Conservation (phyloP, 2,797 vertebrate species). For the Cheirogaleus major region DNA sequence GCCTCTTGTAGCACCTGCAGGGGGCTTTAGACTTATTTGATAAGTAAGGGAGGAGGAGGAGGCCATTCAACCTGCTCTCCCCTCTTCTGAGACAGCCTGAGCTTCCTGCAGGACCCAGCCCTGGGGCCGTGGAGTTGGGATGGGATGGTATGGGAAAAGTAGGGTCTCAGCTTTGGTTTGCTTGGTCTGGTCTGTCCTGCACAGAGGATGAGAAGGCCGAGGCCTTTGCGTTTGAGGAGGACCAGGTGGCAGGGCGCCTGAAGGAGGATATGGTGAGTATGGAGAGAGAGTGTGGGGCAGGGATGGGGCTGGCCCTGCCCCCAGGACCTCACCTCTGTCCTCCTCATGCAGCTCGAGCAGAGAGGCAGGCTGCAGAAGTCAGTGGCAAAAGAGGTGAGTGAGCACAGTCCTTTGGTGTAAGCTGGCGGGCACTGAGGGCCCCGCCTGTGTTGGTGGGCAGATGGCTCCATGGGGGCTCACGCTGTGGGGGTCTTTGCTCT, state of each 20-base stretch:
- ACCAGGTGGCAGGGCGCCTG: slow-evolving; percentile 92
- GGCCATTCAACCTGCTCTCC: neutral
- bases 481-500: neutral
- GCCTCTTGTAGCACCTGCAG: neutral
- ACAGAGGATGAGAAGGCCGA: slow-evolving; percentile 94
- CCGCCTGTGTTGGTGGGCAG: neutral
- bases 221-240: slow-evolving; percentile 87
- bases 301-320: neutral
- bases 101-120: neutral
- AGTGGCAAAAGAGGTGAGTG: slow-evolving; percentile 94
- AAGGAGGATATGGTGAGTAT: slow-evolving; percentile 95
- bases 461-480: neutral
- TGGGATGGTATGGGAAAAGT: neutral
- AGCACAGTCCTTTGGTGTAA: neutral
- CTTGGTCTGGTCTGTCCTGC: slow-evolving; percentile 28
- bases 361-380: slow-evolving; percentile 93
- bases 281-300: fast-evolving
- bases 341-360: slow-evolving; percentile 92
- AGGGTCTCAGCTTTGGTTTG: neutral
- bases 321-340: neutral
- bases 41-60: neutral
- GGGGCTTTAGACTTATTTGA: neutral
- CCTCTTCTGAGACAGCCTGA: neutral
- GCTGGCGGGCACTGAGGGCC: neutral
- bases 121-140: neutral